phyloP scores from a whole-genome alignment of 2,113 vertebrate genomes.

The Myrmophylax atrothorax region DNA sequence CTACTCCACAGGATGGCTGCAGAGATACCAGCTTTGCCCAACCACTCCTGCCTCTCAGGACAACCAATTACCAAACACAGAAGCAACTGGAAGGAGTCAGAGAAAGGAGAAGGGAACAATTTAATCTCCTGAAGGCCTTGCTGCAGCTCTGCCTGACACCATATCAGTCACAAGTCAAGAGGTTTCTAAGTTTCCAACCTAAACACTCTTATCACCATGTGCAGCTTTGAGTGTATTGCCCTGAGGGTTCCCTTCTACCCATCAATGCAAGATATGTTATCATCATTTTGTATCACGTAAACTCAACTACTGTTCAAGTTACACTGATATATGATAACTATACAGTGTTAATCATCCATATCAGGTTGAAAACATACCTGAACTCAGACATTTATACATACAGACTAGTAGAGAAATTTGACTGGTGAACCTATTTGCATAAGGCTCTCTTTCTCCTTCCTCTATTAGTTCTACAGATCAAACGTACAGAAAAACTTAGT shows the following conservation, averaged over 20 bases:
- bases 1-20: background rate
- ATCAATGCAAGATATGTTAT: background rate
- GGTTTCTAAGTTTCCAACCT: background rate
- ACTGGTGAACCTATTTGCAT: background rate
- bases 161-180: background rate
- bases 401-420: background rate
- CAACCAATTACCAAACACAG: background rate
- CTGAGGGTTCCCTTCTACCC: background rate
- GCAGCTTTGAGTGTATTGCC: background rate
- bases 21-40: background rate
- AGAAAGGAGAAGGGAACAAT: background rate
- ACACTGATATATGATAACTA: background rate
- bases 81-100: background rate
- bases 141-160: background rate
- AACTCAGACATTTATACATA: background rate
- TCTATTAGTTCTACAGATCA: background rate
- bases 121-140: background rate
- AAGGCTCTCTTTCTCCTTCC: background rate
- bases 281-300: slow-evolving; percentile 32
- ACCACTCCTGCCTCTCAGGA: background rate
- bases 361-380: background rate
- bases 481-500: background rate
- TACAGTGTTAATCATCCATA: background rate
- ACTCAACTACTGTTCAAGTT: background rate
- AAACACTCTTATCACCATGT: background rate